These are phyloP conservation scores for Nycteola revayana DNA, from an alignment of 2,888 invertebrate species.

Conservation along the genomic window DNA sequence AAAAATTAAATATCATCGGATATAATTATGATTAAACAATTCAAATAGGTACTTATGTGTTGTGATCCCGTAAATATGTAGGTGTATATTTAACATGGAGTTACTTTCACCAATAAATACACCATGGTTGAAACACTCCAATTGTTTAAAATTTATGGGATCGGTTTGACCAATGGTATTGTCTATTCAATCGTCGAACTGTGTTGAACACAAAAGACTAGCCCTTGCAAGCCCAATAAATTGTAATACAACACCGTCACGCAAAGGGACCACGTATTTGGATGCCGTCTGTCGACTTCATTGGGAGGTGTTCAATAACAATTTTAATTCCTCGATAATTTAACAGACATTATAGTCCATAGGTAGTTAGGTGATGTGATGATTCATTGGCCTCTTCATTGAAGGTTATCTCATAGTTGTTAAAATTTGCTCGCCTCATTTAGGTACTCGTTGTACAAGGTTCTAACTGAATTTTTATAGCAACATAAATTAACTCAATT, in stretches of 20 bases:
- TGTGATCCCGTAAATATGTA: too few relatives aligned
- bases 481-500: constrained; percentile 21
- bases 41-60: too few relatives aligned
- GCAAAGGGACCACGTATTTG: constrained; percentile 46
- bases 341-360: constrained; percentile 10
- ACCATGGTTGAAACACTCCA: too few relatives aligned
- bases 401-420: too few relatives aligned
- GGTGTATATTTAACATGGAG: constrained; percentile 27
- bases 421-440: too few relatives aligned
- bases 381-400: too few relatives aligned
- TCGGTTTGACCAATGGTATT: constrained; percentile 53
- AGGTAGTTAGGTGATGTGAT: too few relatives aligned
- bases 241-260: constrained; percentile 56
- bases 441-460: too few relatives aligned
- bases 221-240: constrained; percentile 50
- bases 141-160: constrained; percentile 59
- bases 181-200: constrained; percentile 48
- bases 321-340: constrained; percentile 18
- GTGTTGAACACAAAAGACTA: constrained; percentile 51
- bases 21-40: too few relatives aligned
- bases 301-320: constrained; percentile 25
- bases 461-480: too few relatives aligned
- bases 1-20: constrained; percentile 15
- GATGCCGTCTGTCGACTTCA: constrained; percentile 22
- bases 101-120: constrained; percentile 39